These are phyloP conservation scores for Erebia ligea DNA, from an alignment of 2,888 invertebrate genomes.

Conservation along the genomic window DNA sequence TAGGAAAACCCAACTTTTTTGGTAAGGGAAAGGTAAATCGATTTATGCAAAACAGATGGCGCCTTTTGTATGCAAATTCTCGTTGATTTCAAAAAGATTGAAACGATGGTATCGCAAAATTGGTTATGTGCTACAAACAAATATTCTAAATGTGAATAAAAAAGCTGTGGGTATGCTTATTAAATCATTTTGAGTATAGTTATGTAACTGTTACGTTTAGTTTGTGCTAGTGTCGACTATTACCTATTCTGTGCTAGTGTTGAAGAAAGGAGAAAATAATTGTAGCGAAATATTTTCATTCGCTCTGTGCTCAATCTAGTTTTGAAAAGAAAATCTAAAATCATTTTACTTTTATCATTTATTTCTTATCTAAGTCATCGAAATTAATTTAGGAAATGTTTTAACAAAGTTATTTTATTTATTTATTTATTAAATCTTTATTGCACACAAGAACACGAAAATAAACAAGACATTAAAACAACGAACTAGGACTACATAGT, in stretches of 20 bases:
- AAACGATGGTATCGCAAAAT: constrained; percentile 20
- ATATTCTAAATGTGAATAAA: constrained; percentile 9
- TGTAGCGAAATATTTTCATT: not conserved
- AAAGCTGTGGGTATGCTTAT: not conserved
- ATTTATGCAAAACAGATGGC: constrained; percentile 81
- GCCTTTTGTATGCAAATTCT: constrained; percentile 82
- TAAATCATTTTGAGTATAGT: not conserved
- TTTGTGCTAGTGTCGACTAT: not conserved
- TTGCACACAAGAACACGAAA: too few relatives aligned
- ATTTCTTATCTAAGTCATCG: too few relatives aligned
- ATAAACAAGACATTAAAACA: too few relatives aligned
- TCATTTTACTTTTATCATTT: too few relatives aligned
- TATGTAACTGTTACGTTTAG: not conserved
- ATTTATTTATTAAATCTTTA: too few relatives aligned
- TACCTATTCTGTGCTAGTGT: not conserved
- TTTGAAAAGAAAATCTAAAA: too few relatives aligned
- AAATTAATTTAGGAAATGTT: too few relatives aligned
- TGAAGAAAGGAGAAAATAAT: not conserved
- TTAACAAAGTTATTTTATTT: too few relatives aligned
- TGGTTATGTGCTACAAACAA: constrained; percentile 10
- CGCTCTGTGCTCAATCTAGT: too few relatives aligned
- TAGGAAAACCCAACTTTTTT: constrained; percentile 69
- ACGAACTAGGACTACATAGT: too few relatives aligned
- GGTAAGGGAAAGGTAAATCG: constrained; percentile 79
- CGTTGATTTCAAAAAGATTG: constrained; percentile 62